Evolutionary conservation across 2,888 invertebrate species (phyloP).

Genomic region (Julus scanicus): DNA sequence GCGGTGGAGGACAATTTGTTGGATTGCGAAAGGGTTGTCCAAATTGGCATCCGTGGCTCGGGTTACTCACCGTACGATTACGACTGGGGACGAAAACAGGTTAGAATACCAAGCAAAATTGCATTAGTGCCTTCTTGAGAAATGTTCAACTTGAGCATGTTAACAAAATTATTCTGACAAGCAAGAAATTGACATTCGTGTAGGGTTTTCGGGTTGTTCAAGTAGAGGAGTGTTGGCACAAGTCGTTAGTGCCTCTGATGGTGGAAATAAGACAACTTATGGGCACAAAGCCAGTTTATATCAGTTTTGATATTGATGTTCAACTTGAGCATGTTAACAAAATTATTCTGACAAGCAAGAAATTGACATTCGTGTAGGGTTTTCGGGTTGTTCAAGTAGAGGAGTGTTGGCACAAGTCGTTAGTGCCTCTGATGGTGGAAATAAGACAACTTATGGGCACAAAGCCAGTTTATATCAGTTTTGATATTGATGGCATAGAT

Average conservation of each 20-base stretch:
- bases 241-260: conserved; percentile 65
- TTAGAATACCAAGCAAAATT: background rate
- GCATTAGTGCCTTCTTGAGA: too few relatives aligned
- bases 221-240: conserved; percentile 65
- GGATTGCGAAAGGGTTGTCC: conserved; percentile 63
- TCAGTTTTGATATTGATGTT: conserved; percentile 67
- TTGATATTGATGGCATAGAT: conserved; percentile 67
- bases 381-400: conserved; percentile 64
- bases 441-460: conserved; percentile 64
- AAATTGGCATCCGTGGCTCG: conserved; percentile 66
- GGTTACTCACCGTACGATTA: conserved; percentile 14
- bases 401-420: conserved; percentile 66
- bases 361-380: conserved; percentile 62
- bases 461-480: conserved; percentile 65
- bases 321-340: too few relatives aligned
- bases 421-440: conserved; percentile 65
- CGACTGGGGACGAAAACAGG: conserved; percentile 12
- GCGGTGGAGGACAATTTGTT: conserved; percentile 66
- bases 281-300: conserved; percentile 65
- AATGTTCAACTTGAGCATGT: too few relatives aligned
- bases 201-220: conserved; percentile 65
- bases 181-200: conserved; percentile 47
- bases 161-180: too few relatives aligned
- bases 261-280: conserved; percentile 64
- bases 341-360: too few relatives aligned